Percentiles rank a stretch among this genome's conserved stretches.
These are phyloP conservation scores for Acrocephalus arundinaceus DNA, from an alignment of 2,113 vertebrate species.

Conservation along the genomic window DNA sequence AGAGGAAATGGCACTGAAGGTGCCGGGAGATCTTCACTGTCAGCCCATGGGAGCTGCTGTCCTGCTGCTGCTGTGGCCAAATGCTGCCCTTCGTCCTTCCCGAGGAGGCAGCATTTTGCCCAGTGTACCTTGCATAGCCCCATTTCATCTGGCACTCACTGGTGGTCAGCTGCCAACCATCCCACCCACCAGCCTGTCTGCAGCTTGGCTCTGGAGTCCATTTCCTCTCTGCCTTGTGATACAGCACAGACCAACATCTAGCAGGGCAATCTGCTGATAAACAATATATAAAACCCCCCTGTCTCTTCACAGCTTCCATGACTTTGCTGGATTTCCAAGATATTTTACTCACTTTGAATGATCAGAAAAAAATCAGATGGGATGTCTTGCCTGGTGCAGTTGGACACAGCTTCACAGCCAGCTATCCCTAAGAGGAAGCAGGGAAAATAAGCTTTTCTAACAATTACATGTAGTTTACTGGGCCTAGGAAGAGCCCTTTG, in stretches of 20 bases:
- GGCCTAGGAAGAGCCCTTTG: background rate
- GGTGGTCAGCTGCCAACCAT: background rate
- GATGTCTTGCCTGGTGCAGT: background rate
- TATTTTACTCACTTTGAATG: background rate
- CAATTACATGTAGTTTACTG: background rate
- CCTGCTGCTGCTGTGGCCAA: background rate
- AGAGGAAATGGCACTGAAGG: too few relatives aligned
- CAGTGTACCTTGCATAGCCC: background rate
- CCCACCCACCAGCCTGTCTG: background rate
- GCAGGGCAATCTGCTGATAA: background rate
- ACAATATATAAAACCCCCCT: background rate
- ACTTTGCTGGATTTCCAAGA: background rate
- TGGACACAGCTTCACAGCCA: background rate
- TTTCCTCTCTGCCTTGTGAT: background rate
- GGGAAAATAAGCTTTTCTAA: background rate
- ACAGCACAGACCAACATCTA: fast-evolving
- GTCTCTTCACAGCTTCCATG: background rate
- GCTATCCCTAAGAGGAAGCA: background rate
- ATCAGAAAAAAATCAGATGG: background rate
- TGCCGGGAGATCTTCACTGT: background rate
- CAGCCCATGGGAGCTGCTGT: background rate
- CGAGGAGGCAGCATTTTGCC: background rate
- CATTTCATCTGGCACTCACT: fast-evolving
- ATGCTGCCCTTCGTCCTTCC: background rate
- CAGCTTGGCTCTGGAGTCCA: background rate